phyloP scores from a whole-genome alignment of 35 echinoderm and acorn worm genomes.

The Nesometra sesokonis region DNA sequence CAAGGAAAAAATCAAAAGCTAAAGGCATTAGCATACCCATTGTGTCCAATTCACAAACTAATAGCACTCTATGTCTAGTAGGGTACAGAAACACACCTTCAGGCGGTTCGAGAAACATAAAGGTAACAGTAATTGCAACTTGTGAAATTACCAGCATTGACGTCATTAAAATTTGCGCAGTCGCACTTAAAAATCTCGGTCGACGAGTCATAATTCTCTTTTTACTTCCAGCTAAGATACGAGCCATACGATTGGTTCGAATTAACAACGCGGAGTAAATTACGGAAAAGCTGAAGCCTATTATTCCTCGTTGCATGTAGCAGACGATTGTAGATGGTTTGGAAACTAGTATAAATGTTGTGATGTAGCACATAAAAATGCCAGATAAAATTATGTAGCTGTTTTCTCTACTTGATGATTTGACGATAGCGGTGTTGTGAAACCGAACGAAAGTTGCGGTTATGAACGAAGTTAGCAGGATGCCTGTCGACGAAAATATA shows the following conservation, averaged over 20 bases:
- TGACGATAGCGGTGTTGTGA: conserved; percentile 77
- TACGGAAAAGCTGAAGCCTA: conserved; percentile 84
- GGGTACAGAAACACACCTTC: conserved; percentile 54
- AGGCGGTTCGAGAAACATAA: conserved; percentile 62
- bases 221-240: conserved; percentile 89
- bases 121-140: conserved; percentile 50
- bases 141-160: conserved; percentile 55
- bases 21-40: conserved; percentile 62
- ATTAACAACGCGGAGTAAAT: conserved; percentile 72
- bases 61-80: conserved; percentile 27
- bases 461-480: conserved; percentile 59
- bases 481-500: conserved; percentile 57
- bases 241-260: conserved; percentile 85
- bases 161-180: conserved; percentile 92
- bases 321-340: conserved; percentile 68
- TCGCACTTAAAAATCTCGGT: conserved; percentile 69
- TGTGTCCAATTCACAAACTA: conserved; percentile 64
- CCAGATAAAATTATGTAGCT: conserved; percentile 80
- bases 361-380: conserved; percentile 60
- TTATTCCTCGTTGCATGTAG: conserved; percentile 59
- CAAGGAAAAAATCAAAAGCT: conserved; percentile 75
- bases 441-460: conserved; percentile 64
- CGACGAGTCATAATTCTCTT: conserved; percentile 88
- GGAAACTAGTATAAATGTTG: conserved; percentile 68
- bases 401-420: conserved; percentile 88